Evolutionary conservation across 2,113 vertebrate genomes (phyloP).

Genomic region (Eclectus roratus): DNA sequence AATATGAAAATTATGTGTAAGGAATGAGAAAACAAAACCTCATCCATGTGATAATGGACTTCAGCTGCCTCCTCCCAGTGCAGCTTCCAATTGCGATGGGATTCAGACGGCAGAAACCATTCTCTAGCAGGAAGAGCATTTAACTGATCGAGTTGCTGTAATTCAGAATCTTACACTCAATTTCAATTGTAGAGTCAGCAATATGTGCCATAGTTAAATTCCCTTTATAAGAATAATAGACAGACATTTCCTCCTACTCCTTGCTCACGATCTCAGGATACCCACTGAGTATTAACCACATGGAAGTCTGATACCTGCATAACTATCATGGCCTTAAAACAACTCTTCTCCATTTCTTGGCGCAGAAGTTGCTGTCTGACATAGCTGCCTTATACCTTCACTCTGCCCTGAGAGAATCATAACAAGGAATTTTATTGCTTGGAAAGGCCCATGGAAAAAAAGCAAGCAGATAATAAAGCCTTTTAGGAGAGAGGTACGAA

Average conservation of each 20-base stretch:
- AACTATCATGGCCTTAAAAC: not conserved
- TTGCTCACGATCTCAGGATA: not conserved
- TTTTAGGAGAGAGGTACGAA: not conserved
- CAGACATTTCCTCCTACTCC: not conserved
- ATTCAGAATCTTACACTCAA: conserved; percentile 2
- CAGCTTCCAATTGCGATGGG: not conserved
- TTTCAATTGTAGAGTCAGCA: conserved; percentile 1
- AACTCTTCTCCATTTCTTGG: not conserved
- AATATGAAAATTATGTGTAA: not conserved
- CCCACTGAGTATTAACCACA: not conserved
- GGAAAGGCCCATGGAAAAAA: not conserved
- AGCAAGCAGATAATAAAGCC: not conserved
- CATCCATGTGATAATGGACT: not conserved
- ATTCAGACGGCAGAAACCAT: not conserved
- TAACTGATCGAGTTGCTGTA: not conserved
- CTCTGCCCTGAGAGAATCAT: not conserved
- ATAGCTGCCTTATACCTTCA: not conserved
- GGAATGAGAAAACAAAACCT: not conserved
- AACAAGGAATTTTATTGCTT: not conserved
- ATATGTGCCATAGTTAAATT: not conserved
- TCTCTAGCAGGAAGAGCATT: not conserved
- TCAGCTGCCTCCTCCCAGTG: not conserved
- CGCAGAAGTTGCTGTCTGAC: not conserved
- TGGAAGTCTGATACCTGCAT: not conserved
- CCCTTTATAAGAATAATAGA: not conserved